Evolutionary conservation across 2,113 vertebrate genomes (phyloP).

Genomic region (Cettia cetti): DNA sequence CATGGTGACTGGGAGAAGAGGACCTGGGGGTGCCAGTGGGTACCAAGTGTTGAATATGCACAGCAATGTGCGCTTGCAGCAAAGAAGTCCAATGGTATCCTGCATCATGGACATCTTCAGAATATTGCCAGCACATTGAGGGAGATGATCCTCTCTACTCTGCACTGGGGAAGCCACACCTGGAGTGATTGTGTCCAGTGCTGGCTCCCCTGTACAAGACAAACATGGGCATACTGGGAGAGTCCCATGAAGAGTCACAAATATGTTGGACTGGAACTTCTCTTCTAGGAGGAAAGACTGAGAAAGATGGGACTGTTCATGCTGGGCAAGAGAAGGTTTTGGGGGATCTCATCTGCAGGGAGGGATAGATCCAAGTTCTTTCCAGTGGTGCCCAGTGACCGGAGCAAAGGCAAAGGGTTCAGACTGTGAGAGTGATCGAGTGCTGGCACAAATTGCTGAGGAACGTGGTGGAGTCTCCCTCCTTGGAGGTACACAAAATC

Average conservation of each 20-base stretch:
- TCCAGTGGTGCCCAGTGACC: neutral
- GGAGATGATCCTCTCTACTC: neutral
- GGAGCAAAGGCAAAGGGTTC: neutral
- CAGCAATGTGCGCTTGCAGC: neutral
- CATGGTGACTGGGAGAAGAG: neutral
- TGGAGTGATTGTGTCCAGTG: neutral
- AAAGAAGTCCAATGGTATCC: neutral
- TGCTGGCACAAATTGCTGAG: neutral
- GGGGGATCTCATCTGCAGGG: neutral
- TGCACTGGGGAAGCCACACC: neutral
- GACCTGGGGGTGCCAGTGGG: neutral
- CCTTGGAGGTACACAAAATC: neutral
- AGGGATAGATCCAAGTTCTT: neutral
- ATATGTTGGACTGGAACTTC: neutral
- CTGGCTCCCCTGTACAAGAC: neutral
- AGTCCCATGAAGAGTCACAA: neutral
- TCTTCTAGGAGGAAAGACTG: neutral
- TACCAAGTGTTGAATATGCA: neutral
- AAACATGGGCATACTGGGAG: neutral
- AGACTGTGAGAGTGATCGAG: fast-evolving
- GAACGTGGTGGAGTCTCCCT: neutral
- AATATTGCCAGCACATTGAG: fast-evolving
- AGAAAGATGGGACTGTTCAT: neutral
- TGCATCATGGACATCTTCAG: neutral
- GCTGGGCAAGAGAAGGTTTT: neutral